Percentiles rank a stretch among this genome's conserved stretches.
Evolutionary conservation across 1,140 invertebrate genomes (phyloP).

Genomic region (Eupeodes corollae): DNA sequence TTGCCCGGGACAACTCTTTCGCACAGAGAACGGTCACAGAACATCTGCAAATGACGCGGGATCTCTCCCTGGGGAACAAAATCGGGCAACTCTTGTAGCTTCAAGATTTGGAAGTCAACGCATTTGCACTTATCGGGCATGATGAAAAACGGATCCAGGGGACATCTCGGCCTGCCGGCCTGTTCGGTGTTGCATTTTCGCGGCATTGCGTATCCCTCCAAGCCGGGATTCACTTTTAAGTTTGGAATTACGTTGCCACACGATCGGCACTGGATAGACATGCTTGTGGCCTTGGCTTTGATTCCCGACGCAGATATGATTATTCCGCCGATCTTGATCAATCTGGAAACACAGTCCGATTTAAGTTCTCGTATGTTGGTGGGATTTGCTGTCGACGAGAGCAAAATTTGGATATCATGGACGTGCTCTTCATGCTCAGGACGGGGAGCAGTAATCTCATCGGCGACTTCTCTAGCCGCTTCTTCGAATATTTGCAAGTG

Average conservation of each 20-base stretch:
- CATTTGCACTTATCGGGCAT: constrained; percentile 95
- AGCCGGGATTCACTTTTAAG: constrained; percentile 81
- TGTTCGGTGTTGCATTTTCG: constrained; percentile 91
- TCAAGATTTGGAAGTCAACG: constrained; percentile 76
- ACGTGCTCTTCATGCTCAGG: constrained; percentile 82
- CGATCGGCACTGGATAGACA: constrained; percentile 91
- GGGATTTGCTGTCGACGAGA: constrained; percentile 76
- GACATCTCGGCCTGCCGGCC: constrained; percentile 80
- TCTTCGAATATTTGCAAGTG: constrained; percentile 93
- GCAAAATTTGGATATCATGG: constrained; percentile 87
- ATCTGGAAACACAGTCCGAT: constrained; percentile 81
- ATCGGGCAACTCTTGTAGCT: constrained; percentile 94
- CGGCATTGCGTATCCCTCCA: constrained; percentile 95
- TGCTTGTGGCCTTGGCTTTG: constrained; percentile 86
- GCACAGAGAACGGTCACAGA: constrained; percentile 89
- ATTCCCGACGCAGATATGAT: constrained; percentile 89
- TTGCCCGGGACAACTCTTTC: constrained; percentile 96
- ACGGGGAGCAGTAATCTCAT: constrained; percentile 88
- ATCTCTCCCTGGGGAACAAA: constrained; percentile 97
- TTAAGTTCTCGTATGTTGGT: constrained; percentile 75
- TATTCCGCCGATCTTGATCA: constrained; percentile 94
- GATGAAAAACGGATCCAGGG: constrained; percentile 96
- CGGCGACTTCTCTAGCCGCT: constrained; percentile 92
- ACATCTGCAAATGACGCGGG: constrained; percentile 90
- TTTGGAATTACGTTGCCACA: constrained; percentile 86